These are phyloP conservation scores for Pyrrhia umbra DNA, from an alignment of 2,888 invertebrate species.

Conservation along the genomic window DNA sequence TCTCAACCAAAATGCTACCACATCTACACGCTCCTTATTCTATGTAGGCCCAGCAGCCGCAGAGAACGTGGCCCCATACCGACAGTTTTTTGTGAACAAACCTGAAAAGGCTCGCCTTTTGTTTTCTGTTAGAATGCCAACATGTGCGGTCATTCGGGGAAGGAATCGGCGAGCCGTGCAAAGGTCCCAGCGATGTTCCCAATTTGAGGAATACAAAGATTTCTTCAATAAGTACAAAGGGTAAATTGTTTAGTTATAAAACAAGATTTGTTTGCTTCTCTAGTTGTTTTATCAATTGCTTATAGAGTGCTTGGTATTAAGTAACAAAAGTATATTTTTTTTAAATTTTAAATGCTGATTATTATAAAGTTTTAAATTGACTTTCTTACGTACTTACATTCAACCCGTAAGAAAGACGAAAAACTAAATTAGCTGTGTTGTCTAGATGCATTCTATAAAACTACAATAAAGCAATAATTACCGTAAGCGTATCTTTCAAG, in stretches of 20 bases:
- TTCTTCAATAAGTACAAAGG: not conserved
- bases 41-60: conserved; percentile 66
- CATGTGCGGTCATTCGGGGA: conserved; percentile 72
- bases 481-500: too few species aligned
- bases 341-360: too few species aligned
- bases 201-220: conserved; percentile 20
- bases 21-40: conserved; percentile 64
- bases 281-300: too few species aligned
- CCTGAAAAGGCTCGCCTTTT: conserved; percentile 85
- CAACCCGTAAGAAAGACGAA: too few species aligned
- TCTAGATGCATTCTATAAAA: too few species aligned
- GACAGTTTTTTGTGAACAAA: conserved; percentile 83
- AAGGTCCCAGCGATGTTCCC: conserved; percentile 43
- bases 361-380: too few species aligned
- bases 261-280: not conserved
- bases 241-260: not conserved
- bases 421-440: too few species aligned
- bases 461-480: too few species aligned
- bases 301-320: too few species aligned
- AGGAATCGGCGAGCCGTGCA: conserved; percentile 65
- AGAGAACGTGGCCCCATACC: conserved; percentile 78
- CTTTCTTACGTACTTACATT: too few species aligned
- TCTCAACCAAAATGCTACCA: not conserved
- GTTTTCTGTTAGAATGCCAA: conserved; percentile 78
- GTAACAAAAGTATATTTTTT: too few species aligned